phyloP scores from a whole-genome alignment of 1,140 invertebrate species.

The Galleria mellonella region DNA sequence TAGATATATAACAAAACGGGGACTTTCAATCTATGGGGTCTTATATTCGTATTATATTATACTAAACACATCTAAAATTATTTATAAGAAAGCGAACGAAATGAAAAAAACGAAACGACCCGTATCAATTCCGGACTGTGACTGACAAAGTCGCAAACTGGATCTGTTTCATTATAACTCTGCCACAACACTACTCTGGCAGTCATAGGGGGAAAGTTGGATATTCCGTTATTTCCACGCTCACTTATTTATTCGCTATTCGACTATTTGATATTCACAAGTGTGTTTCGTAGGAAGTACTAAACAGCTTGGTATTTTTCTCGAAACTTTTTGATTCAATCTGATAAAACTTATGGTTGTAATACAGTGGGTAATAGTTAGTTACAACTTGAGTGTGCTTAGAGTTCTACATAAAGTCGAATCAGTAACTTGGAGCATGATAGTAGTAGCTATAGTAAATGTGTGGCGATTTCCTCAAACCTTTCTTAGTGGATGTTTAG shows the following conservation, averaged over 20 bases:
- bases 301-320: background rate
- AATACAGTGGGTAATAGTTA: too few species aligned
- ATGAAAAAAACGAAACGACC: constrained; percentile 16
- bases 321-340: too few species aligned
- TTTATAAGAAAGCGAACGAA: constrained; percentile 6
- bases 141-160: constrained; percentile 17
- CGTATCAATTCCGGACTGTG: constrained; percentile 7
- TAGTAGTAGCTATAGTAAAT: too few species aligned
- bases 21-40: too few species aligned
- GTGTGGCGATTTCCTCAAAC: too few species aligned
- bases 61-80: background rate
- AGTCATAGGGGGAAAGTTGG: constrained; percentile 16
- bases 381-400: too few species aligned
- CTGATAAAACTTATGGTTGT: too few species aligned
- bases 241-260: background rate
- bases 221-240: constrained; percentile 8
- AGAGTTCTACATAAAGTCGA: too few species aligned
- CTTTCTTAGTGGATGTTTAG: too few species aligned
- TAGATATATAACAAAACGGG: too few species aligned
- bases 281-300: background rate
- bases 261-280: constrained; percentile 3
- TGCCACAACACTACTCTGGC: constrained; percentile 5
- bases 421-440: too few species aligned
- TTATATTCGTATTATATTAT: too few species aligned
- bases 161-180: constrained; percentile 31